A percentile compares a stretch with the other conserved stretches of the same genome.
These are phyloP conservation scores for Scaptomyza tumidula DNA, from an alignment of 2,888 invertebrate species.

Conservation along the genomic window DNA sequence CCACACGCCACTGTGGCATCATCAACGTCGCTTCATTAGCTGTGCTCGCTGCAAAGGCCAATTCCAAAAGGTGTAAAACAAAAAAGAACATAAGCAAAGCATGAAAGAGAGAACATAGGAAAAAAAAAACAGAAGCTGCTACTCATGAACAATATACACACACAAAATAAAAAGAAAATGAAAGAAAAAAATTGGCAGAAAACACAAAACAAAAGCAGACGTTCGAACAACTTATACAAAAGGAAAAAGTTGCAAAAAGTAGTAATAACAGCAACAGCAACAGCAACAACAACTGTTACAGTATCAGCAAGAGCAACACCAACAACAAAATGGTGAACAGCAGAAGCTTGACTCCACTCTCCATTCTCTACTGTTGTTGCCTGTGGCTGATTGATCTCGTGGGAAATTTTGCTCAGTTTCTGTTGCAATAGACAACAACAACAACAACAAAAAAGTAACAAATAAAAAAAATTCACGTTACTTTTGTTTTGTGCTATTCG, in stretches of 20 bases:
- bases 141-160: constrained; percentile 26
- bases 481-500: constrained; percentile 14
- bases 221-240: constrained; percentile 62
- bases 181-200: constrained; percentile 6
- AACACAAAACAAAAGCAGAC: constrained; percentile 56
- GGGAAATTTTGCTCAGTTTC: constrained; percentile 82
- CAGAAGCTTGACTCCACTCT: constrained; percentile 26
- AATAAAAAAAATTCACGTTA: constrained; percentile 66
- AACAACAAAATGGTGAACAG: constrained; percentile 36
- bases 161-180: not conserved
- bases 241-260: constrained; percentile 70
- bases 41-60: constrained; percentile 69
- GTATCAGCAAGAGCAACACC: constrained; percentile 32
- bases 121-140: constrained; percentile 13
- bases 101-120: constrained; percentile 5
- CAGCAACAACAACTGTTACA: constrained; percentile 25
- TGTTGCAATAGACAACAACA: constrained; percentile 49
- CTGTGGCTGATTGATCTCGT: constrained; percentile 82
- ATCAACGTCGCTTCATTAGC: constrained; percentile 75
- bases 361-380: constrained; percentile 43
- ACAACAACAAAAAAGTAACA: constrained; percentile 31
- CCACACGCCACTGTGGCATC: constrained; percentile 48
- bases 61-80: constrained; percentile 74
- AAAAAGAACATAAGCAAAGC: constrained; percentile 30
- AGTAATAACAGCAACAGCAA: constrained; percentile 64